Conservation (phyloP, 2,888 invertebrate species). For the Phorcus lineatus region DNA sequence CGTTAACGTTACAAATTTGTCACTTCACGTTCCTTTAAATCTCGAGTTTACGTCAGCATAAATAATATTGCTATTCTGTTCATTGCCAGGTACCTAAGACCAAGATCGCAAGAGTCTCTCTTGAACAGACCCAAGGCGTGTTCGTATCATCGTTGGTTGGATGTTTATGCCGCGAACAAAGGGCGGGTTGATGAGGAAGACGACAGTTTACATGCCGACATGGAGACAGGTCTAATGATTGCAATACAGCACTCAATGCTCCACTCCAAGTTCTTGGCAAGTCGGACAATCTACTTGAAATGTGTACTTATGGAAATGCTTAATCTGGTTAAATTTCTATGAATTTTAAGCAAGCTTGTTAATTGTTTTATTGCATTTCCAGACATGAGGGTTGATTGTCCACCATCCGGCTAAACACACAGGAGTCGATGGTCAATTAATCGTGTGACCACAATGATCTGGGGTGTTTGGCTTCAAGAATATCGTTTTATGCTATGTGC, state of each 20-base stretch:
- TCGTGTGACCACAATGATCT: too few relatives aligned
- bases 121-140: background rate
- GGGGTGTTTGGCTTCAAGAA: too few relatives aligned
- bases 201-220: slow-evolving; percentile 9
- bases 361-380: slow-evolving; percentile 10
- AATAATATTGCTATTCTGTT: too few relatives aligned
- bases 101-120: too few relatives aligned
- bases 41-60: too few relatives aligned
- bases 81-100: too few relatives aligned
- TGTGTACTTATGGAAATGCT: slow-evolving; percentile 16
- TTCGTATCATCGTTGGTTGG: background rate
- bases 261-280: background rate
- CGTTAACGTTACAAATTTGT: too few relatives aligned
- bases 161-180: background rate
- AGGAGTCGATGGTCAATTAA: too few relatives aligned
- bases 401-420: too few relatives aligned
- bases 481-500: too few relatives aligned
- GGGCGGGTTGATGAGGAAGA: background rate
- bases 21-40: too few relatives aligned
- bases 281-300: slow-evolving; percentile 1
- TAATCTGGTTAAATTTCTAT: slow-evolving; percentile 12
- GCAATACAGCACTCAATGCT: background rate
- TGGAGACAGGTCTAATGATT: slow-evolving; percentile 3
- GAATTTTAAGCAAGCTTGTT: slow-evolving; percentile 14
- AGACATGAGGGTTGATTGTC: too few relatives aligned